Base-by-base conservation (phyloP, 2,888 invertebrate species). In the Amorpha juglandis region DNA sequence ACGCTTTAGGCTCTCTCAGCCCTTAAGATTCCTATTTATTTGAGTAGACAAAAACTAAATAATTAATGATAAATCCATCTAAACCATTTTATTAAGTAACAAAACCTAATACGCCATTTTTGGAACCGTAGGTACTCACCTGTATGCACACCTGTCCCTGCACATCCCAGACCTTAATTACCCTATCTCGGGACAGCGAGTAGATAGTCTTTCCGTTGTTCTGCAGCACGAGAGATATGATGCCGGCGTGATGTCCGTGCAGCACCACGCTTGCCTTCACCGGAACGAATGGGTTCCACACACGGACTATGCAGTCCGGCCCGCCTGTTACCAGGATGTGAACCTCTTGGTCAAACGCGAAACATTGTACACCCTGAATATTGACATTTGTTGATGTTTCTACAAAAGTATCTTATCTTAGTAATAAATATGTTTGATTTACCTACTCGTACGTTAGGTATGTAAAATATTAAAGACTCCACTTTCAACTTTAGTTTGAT, bases 241-340 rank as follows among this genome's bases (percentile, higher is more conserved):
- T 94, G 12, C 96, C 95, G 0, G 96, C 94, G 77, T 95, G 95
- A 83, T 97, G 97, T 0, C 97, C 97, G 47, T 75, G 65, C 47
- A 97, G 91, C 14, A 95, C 87, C 11, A 94, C 93, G 53, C 90
- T 95, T 0, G 96, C 94, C 77, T 95, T 95, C 63, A 90, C 88
- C 0, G 96, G 94, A n/a, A 96, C 95, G 81, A 96, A 97, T 0
- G 97, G 95, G 86, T 96, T 97, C 97, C 97, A 98, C 64, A 97
- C 91, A 48, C 97, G 95, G 35, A 97, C 94, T 64, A 94, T 81
- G 74, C 96, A 96, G 86, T 98, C 97, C 8, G 96, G 95, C 6
- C 97, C 96, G 0, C 97, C 97, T 1, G 95, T 96, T 65, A 94
- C 95, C 62, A 96, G 78, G 58, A 95, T 84, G 73, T 95, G 95